phyloP scores from a whole-genome alignment of 2,113 vertebrate species.

The Leucopternis melanops region DNA sequence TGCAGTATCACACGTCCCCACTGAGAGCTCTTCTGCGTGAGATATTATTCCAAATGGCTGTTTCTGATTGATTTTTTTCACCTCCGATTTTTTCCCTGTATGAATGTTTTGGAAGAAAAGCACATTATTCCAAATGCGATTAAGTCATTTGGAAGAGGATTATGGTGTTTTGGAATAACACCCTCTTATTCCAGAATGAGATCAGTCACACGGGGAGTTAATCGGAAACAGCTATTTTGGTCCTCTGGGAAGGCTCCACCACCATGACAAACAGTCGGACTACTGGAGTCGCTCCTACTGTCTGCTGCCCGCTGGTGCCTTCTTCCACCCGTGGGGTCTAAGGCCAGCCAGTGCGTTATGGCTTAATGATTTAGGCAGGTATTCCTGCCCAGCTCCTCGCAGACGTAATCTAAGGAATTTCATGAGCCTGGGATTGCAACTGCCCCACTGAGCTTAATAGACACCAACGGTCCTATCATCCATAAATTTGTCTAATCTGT shows the following conservation, averaged over 20 bases:
- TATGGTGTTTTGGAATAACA: conserved; percentile 43
- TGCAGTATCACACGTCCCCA: rapidly evolving
- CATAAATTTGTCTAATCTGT: not conserved
- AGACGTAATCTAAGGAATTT: not conserved
- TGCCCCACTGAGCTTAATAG: not conserved
- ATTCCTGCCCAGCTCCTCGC: not conserved
- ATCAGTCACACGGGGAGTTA: conserved; percentile 37
- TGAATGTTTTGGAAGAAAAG: conserved; percentile 16
- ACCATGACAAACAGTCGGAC: not conserved
- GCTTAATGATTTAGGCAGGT: not conserved
- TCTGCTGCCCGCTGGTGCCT: not conserved
- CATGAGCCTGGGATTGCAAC: not conserved
- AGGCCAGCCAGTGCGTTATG: not conserved
- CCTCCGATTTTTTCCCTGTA: rapidly evolving
- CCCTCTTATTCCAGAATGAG: conserved; percentile 45
- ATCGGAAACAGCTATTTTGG: not conserved
- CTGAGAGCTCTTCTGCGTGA: not conserved
- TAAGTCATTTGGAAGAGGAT: conserved; percentile 42
- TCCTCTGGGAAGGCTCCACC: not conserved
- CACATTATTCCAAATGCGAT: conserved; percentile 21
- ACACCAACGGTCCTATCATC: not conserved
- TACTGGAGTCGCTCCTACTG: rapidly evolving
- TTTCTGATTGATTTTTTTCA: not conserved
- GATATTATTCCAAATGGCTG: not conserved
- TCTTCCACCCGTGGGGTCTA: not conserved